Evolutionary conservation across 2,113 vertebrate genomes (phyloP), one percentile per base, ranked within the genome.

Genomic region (Austrofundulus limnaeus): DNA sequence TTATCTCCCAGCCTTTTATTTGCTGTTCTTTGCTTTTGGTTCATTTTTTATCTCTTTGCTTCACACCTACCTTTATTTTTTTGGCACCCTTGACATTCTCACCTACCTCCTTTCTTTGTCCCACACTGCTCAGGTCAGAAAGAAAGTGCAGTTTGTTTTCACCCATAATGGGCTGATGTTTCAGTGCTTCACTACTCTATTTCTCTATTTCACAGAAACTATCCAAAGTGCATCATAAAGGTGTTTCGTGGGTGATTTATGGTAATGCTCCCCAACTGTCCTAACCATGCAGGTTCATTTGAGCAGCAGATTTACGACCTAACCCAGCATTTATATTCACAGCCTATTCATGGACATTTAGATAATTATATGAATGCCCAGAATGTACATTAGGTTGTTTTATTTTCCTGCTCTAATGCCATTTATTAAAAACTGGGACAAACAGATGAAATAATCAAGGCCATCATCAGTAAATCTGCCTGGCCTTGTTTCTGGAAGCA

Each of bases 241-340:
- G 58, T 79, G 56, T 67, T 82, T 62, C 59, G 23, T 58, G 65
- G 49, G 39, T 71, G 62, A 78, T 81, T 62, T 78, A 77, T 68
- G 46, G 21, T 16, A 11, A 48, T 57, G 52, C 17, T 45, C 66
- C 50, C 53, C 45, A 39, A 16, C 10, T 52, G 23, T 64, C 62
- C 72, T 48, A 55, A 61, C 61, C 56, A 41, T 64, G 37, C 42
- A 25, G 13, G 48, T 62, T 76, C 16, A 31, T 54, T 73, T 70
- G 19, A 24, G 45, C 31, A 28, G 24, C 66, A 57, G 31, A 28
- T 15, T 48, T 19, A 4, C 46, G 61, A 64, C 48, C 31, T 31
- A 57, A 80, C 57, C 60, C 21, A 63, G 61, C 70, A 59, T 65
- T 61, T 61, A n/a, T 54, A 51, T 14, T 56, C 37, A 0, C 20